phyloP scores from a whole-genome alignment of 1,140 invertebrate species.

The Plectrocnemia conspersa region DNA sequence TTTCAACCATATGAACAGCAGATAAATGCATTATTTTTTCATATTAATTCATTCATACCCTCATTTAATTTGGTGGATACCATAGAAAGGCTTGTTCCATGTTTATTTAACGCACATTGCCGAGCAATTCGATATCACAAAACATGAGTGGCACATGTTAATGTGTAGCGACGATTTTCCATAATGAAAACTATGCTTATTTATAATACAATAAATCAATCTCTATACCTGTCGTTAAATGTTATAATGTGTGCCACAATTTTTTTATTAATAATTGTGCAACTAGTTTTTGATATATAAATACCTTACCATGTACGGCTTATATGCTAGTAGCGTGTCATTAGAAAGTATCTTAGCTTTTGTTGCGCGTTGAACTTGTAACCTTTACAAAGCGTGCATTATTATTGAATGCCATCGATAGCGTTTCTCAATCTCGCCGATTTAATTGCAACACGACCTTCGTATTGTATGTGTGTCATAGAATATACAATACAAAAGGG shows the following conservation, averaged over 20 bases:
- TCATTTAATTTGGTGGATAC: not conserved
- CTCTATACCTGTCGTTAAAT: not conserved
- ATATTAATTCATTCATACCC: not conserved
- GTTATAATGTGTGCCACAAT: too few species aligned
- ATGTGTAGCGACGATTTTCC: not conserved
- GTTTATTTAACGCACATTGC: slow-evolving; percentile 6
- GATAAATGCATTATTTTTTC: not conserved
- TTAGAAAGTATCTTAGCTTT: slow-evolving; percentile 6
- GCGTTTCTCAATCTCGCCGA: not conserved
- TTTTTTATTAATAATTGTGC: too few species aligned
- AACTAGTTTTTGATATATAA: not conserved
- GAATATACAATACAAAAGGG: not conserved
- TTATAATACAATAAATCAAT: not conserved
- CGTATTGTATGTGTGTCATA: slow-evolving; percentile 17
- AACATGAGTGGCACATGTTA: not conserved
- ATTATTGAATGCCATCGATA: not conserved
- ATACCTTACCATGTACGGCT: not conserved
- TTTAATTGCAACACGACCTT: not conserved
- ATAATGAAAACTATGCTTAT: not conserved
- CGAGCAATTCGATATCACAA: not conserved
- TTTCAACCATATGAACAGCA: not conserved
- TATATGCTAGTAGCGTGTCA: not conserved
- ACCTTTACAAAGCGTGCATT: not conserved
- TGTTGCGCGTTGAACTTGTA: not conserved
- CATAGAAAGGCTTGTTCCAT: slow-evolving; percentile 4